Evolutionary conservation across 1,140 invertebrate genomes (phyloP), one percentile per base, ranked within the genome.

Genomic region (Babylonia areolata): DNA sequence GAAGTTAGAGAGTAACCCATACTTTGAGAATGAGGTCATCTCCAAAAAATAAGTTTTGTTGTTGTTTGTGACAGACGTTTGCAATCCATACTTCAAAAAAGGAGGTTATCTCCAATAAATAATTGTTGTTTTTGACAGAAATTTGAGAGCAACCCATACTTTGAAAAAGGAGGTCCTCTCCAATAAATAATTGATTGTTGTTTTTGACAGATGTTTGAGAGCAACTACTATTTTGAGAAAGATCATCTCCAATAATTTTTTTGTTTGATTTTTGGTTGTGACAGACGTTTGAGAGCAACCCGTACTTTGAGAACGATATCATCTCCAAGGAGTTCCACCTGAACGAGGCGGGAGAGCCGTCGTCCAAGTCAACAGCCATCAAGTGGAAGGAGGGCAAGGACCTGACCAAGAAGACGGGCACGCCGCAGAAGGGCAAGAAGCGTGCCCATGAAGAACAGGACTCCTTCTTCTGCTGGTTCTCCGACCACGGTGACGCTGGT

Each of bases 211-310:
- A 51, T 20, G 97, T 92, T 94, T 91, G 96, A 97, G 89, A 95
- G 96, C 92, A 98, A 98, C 94, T 97, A 97, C 40, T 98, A 97
- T 92, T 98, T 98, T 94, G 96, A 97, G 89, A 98, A 98, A 6
- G 46, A 51, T 51, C 9, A 51, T 51, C 46, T 51, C 46, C 46
- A 51, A 51, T 6, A 20, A 51, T 11, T 11, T 51, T 51, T 51
- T 51, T 51, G 6, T 51, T 51, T n/a, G n/a, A n/a, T n/a, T n/a
- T n/a, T n/a, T n/a, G n/a, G n/a, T n/a, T n/a, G n/a, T 64, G 58
- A 23, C 58, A 64, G 58, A 64, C 58, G 97, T 92, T 94, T 91
- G 96, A 97, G 89, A 95, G 96, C 92, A 98, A 98, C 94, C 97
- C 97, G 40, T 98, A 97, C 92, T 98, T 98, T 94, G 96, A 97